Evolutionary conservation across 1,140 invertebrate species (phyloP).

Genomic region (Neuroterus valhalla): DNA sequence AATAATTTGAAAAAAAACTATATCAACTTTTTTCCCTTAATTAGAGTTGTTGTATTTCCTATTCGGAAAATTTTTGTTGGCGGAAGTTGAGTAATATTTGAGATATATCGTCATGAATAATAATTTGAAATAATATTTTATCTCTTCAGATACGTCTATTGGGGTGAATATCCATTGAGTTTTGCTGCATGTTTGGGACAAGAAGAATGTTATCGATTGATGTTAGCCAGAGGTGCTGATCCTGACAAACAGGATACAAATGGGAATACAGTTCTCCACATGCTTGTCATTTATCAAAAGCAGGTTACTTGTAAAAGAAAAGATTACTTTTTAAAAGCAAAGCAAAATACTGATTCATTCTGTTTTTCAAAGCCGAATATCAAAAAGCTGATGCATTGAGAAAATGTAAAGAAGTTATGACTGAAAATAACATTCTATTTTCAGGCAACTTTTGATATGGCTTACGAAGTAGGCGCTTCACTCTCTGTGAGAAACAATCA

Average conservation of each 20-base stretch:
- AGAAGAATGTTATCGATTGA: slow-evolving; percentile 96
- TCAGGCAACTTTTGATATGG: slow-evolving; percentile 94
- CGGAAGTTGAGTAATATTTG: slow-evolving; percentile 19
- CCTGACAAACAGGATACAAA: slow-evolving; percentile 97
- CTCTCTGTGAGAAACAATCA: slow-evolving; percentile 90
- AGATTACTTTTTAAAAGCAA: background rate
- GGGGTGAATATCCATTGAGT: slow-evolving; percentile 97
- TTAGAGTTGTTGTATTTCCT: too few species aligned
- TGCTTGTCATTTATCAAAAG: slow-evolving; percentile 98
- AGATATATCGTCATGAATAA: background rate
- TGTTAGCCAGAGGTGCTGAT: slow-evolving; percentile 95
- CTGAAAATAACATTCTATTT: slow-evolving; percentile 7
- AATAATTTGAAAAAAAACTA: slow-evolving; percentile 20
- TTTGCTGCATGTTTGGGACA: slow-evolving; percentile 98
- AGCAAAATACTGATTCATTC: background rate
- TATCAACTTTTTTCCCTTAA: too few species aligned
- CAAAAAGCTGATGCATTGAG: too few species aligned
- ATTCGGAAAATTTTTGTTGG: too few species aligned
- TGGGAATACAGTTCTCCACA: slow-evolving; percentile 97
- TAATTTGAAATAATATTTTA: slow-evolving; percentile 30
- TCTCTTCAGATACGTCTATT: slow-evolving; percentile 91
- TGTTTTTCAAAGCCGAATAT: background rate
- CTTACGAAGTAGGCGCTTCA: slow-evolving; percentile 92
- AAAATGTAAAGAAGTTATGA: slow-evolving; percentile 23
- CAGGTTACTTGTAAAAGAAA: slow-evolving; percentile 77